Evolutionary conservation across 2,797 vertebrate genomes (phyloP), one percentile per base, ranked within the genome.

Genomic region (Nyctalus aviator): DNA sequence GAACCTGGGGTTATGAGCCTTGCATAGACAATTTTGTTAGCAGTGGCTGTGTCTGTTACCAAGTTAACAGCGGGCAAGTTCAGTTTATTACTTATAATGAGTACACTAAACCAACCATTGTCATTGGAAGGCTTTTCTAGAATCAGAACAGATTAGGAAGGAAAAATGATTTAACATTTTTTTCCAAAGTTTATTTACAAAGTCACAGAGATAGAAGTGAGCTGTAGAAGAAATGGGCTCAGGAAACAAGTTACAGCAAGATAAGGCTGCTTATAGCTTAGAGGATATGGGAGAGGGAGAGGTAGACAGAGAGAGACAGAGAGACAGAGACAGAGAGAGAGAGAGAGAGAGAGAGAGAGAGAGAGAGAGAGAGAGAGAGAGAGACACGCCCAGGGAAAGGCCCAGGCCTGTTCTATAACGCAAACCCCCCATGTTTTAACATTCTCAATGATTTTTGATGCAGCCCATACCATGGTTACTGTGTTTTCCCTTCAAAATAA

Each of bases 111-210:
- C 17, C 55, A 88, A 59, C 3, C n/a, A 37, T 48, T 78, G 57
- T 25, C 30, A 62, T 15, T 21, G 30, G 57, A 50, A 86, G 9
- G 1, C 3, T 27, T 46, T 93, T 84, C 30, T n/a, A 59, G 62
- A 89, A 88, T 84, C 32, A 85, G 27, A 76, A 15, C n/a, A 20
- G 23, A 27, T 91, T 85, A 95, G 41, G 84, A 83, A 81, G n/a
- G 66, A 4, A 50, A 73, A 41, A 78, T 55, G 7, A 68, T 35
- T 68, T 66, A 32, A 66, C 12, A 32, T 35, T 18, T 68, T 64
- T 66, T 66, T 66, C n/a, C 64, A 68, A 68, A 68, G n/a, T 68
- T 68, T 32, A 68, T 68, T 66, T 66, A 66, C 3, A 3, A 66
- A 66, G 15, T 32, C 64, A 68, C 8, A 68, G 64, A 68, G n/a